Evolutionary conservation across 23 tunicate genomes (phyloP).

Genomic region (Phallusia fumigata): DNA sequence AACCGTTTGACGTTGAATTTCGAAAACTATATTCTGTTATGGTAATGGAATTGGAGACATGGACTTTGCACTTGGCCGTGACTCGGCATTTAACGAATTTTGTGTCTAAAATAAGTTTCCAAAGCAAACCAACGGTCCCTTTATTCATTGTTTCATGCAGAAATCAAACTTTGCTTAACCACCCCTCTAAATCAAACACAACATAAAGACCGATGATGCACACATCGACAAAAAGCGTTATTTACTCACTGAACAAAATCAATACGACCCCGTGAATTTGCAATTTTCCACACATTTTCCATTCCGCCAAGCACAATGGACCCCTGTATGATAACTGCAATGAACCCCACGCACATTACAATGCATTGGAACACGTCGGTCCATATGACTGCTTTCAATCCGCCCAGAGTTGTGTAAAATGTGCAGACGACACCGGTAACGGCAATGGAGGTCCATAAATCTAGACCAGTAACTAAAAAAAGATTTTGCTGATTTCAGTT

Average conservation of each 20-base stretch:
- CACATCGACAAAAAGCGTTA: neutral
- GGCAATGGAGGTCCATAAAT: conserved; percentile 60
- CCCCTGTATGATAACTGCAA: conserved; percentile 64
- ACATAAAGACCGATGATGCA: no score
- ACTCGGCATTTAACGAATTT: no score
- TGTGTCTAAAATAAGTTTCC: no score
- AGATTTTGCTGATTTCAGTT: no score
- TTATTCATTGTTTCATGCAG: no score
- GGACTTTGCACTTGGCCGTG: no score
- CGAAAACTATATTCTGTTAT: no score
- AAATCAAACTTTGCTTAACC: no score
- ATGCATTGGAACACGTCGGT: conserved; percentile 83
- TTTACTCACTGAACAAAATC: conserved; percentile 71
- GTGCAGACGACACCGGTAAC: conserved; percentile 75
- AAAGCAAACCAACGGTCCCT: no score
- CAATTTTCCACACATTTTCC: conserved; percentile 60
- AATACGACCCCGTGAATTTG: conserved; percentile 54
- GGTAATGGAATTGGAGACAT: no score
- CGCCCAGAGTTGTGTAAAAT: conserved; percentile 86
- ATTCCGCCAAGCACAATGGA: conserved; percentile 63
- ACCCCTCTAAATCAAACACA: no score
- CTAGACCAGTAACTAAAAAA: conserved; percentile 65
- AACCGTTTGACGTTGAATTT: no score
- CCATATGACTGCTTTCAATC: conserved; percentile 93
- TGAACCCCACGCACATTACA: conserved; percentile 68